Base-by-base conservation (phyloP, 2,797 vertebrate species). In the Phoxinus dragarum region DNA sequence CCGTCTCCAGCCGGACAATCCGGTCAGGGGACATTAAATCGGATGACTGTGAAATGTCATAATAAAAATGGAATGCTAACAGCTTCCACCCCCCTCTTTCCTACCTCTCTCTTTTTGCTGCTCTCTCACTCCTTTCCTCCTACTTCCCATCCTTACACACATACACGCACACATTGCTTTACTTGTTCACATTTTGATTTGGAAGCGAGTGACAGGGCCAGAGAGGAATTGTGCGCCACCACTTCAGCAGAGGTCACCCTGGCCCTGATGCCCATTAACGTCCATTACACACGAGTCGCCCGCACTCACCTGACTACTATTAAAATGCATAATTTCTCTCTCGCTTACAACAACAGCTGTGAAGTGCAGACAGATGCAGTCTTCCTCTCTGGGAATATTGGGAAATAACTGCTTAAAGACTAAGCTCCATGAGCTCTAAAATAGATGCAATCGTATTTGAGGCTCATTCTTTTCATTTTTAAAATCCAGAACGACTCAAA, bases 21-120 rank as follows among this genome's bases (percentile, higher is more conserved):
- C 95, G 96, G 96, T 96, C 95, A 95, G 96, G 95, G 96, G 96
- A 97, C 95, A 96, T 97, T 97, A 96, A 96, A 98, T 97, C 95
- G 94, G 96, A 97, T 96, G 95, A 96, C 95, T 96, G 95, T 94
- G 95, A 97, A 97, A 97, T 94, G 95, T 96, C 96, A 96, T 96
- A 97, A 97, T 96, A 95, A 95, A 97, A 97, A 96, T 95, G 94
- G 95, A 96, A 97, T 95, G 95, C 95, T 96, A 96, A 97, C 95
- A 96, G 96, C 96, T 96, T 88, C 94, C 95, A 94, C 84, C 86
- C 61, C 95, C 95, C 83, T 81, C 68, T 68, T 87, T 31, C 64
- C 74, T 74, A 38, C 81, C 76, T 74, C 67, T 86, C 69, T 73
- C 81, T 85, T 78, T 83, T 82, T 66, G 71, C 83, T 86, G 81